Evolutionary conservation across 1,140 invertebrate genomes (phyloP), one percentile per base, ranked within the genome.

Genomic region (Camponotus floridanus): DNA sequence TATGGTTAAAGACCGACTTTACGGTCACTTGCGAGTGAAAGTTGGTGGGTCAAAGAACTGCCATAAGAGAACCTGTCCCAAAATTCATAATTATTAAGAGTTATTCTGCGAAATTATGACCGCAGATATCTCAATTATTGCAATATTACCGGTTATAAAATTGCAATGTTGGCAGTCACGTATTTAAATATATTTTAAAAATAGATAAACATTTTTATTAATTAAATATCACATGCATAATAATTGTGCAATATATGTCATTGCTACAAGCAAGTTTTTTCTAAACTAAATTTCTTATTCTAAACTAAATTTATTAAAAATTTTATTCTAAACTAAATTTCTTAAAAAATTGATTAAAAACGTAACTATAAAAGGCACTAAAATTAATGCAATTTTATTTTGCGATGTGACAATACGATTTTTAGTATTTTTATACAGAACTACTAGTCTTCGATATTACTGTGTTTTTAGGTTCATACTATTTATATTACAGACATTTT

Each of bases 11-110:
- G 18, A 70, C 33, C 21, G 85, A 86, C 83, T 89, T 89, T 89
- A 78, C 33, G 88, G 59, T 42, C 31, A 48, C 48, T 26, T 45
- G 76, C 59, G 42, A 89, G 88, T 89, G 88, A 89, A 89, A 89
- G 88, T 89, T 59, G 59, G 15, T 61, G 73, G 62, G 31, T 74
- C 36, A 39, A 79, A 74, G 76, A 88, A 88, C 45, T 6, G 62
- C 11, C 39, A 26, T 31, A 55, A 89, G 65, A 36, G 26, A 33
- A 33, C 57, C 61, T 39, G 18, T 62, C 42, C 45, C 13, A 65
- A 79, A 78, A 87, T 61, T 62, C 70, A n/a, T 36, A 79, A 45
- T 62, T 42, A 76, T 48, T 51, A 62, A 62, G 15, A 76, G 45
- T n/a, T 5, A 36, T n/a, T 33, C 33, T 26, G 13, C 8, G 61